Evolutionary conservation across 1,140 invertebrate species (phyloP), one percentile per base, ranked within the genome.

Genomic region (Achroia grisella): DNA sequence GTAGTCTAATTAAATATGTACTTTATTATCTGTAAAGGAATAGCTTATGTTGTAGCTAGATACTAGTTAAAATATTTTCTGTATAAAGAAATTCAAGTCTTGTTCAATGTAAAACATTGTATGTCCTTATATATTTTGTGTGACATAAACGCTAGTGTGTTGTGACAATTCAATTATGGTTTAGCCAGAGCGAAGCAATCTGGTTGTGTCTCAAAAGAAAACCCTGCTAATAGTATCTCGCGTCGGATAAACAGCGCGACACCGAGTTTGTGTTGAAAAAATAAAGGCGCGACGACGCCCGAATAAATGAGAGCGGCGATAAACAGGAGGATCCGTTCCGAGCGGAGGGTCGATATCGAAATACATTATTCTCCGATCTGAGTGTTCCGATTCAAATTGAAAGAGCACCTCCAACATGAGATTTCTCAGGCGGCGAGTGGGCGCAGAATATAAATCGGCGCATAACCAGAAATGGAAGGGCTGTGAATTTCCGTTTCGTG

Each of bases 301-400:
- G 81, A 81, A 82, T 82, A 82, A 78, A 82, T 81, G 81, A 82
- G 75, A 76, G 66, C 70, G 74, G 64, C 81, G 81, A 85, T 85
- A 85, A 82, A 85, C 78, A 82, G 74, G 75, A 80, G 74, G 77
- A 83, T 80, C 76, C 78, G 74, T 74, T 72, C 61, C 62, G 62
- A 72, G 55, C 71, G 68, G 69, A 78, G 78, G 77, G 81, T 82
- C 81, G 77, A 80, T 85, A 85, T 69, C 79, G 78, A 86, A 80
- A 86, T 86, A 86, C 78, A 83, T 86, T 83, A 86, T 86, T 80
- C 81, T 69, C 78, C 75, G 81, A 85, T 81, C 74, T 75, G 71
- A 82, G 78, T 79, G 79, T 85, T 85, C 79, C 81, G 79, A 83
- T 86, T 86, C 81, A 86, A 86, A 86, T 86, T 86, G 82, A 86